Evolutionary conservation across 2,113 vertebrate genomes (phyloP).

Genomic region (Psettodes erumei): DNA sequence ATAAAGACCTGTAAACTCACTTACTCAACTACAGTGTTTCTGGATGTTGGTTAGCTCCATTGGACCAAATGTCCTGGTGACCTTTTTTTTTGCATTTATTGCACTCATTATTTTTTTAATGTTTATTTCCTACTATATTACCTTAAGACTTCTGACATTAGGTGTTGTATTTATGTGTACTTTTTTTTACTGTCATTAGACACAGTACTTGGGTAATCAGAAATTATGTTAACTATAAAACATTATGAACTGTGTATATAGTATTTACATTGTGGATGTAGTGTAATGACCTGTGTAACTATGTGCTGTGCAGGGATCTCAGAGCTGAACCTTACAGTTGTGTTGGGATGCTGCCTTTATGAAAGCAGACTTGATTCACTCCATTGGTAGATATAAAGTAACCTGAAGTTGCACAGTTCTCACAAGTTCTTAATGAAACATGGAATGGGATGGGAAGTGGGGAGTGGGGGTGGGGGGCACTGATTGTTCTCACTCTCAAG

Average conservation of each 20-base stretch:
- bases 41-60: slow-evolving; percentile 23
- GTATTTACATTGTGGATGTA: slow-evolving; percentile 19
- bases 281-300: slow-evolving; percentile 47
- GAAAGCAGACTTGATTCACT: neutral
- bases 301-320: slow-evolving; percentile 12
- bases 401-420: neutral
- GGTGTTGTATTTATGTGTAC: slow-evolving; percentile 67
- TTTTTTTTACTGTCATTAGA: slow-evolving; percentile 61
- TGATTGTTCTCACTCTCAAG: slow-evolving; percentile 5
- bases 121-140: slow-evolving; percentile 24
- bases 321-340: slow-evolving; percentile 13
- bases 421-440: neutral
- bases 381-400: neutral
- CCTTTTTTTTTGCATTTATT: slow-evolving; percentile 65
- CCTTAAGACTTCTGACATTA: slow-evolving; percentile 50
- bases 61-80: slow-evolving; percentile 73
- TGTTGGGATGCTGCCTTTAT: neutral
- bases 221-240: slow-evolving; percentile 41
- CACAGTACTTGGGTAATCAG: slow-evolving; percentile 71
- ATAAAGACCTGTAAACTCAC: slow-evolving; percentile 1
- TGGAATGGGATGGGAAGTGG: too few species aligned
- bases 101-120: slow-evolving; percentile 57
- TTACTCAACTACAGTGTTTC: slow-evolving; percentile 65
- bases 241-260: slow-evolving; percentile 62
- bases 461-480: too few species aligned